phyloP scores from a whole-genome alignment of 2,888 invertebrate genomes.

The Clostera curtula region DNA sequence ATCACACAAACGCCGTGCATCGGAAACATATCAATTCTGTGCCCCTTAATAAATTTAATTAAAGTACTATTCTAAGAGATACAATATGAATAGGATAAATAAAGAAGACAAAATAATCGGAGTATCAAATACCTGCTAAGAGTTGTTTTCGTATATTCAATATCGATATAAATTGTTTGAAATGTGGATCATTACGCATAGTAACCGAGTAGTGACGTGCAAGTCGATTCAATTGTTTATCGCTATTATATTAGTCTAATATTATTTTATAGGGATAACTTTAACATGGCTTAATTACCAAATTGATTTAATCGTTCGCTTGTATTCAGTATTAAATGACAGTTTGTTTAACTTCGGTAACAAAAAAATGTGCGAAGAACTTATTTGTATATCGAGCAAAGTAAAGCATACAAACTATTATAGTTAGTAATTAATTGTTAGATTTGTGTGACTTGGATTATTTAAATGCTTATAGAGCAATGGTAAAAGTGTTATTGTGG shows the following conservation, averaged over 20 bases:
- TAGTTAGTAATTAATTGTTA: constrained; percentile 75
- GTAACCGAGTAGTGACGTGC: constrained; percentile 63
- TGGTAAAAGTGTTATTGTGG: constrained; percentile 73
- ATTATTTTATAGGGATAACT: constrained; percentile 45
- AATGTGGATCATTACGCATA: constrained; percentile 40
- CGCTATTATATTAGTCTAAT: constrained; percentile 57
- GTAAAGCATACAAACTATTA: constrained; percentile 68
- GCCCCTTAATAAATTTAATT: constrained; percentile 80
- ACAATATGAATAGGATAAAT: constrained; percentile 66
- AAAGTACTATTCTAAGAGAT: constrained; percentile 71
- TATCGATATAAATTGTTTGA: constrained; percentile 46
- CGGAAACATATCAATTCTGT: constrained; percentile 87
- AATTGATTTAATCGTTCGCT: constrained; percentile 65
- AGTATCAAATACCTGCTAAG: constrained; percentile 71
- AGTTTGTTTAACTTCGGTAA: constrained; percentile 49
- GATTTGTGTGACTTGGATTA: constrained; percentile 74
- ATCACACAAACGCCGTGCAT: constrained; percentile 81
- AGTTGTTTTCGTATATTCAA: constrained; percentile 64
- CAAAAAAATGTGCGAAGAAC: constrained; percentile 46
- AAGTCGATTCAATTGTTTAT: constrained; percentile 45
- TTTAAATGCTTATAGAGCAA: constrained; percentile 73
- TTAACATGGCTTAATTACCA: constrained; percentile 67
- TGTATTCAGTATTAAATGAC: constrained; percentile 69
- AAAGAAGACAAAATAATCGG: constrained; percentile 61
- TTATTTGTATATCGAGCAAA: constrained; percentile 74